phyloP scores from a whole-genome alignment of 2,113 vertebrate genomes.

The Aspidoscelis tigris region DNA sequence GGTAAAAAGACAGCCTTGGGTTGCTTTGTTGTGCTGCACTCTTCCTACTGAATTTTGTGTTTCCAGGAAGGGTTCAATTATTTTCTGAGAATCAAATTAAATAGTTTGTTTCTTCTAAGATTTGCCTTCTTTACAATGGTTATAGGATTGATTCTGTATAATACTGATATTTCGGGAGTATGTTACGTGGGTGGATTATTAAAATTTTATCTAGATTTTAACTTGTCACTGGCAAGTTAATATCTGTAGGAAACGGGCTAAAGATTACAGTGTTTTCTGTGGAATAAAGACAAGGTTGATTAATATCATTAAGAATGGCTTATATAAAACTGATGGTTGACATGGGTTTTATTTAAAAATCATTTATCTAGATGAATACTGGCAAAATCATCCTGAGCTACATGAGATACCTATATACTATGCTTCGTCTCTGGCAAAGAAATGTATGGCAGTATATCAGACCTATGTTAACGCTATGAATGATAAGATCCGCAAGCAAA shows the following conservation, averaged over 20 bases:
- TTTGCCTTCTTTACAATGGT: neutral
- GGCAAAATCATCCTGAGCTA: conserved; percentile 98
- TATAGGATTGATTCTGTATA: neutral
- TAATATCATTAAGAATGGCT: neutral
- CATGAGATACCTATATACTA: conserved; percentile 99
- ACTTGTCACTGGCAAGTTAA: neutral
- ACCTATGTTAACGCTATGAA: conserved; percentile 99
- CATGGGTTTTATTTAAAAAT: neutral
- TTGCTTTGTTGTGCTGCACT: no score
- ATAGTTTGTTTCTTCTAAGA: neutral
- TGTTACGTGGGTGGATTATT: neutral
- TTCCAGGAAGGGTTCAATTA: neutral
- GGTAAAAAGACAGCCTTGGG: no score
- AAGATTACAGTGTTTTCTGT: neutral
- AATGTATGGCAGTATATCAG: conserved; percentile 99
- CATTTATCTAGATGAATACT: conserved; percentile 89
- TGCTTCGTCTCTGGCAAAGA: conserved; percentile 95
- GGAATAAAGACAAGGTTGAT: neutral
- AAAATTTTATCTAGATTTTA: neutral
- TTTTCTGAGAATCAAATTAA: neutral
- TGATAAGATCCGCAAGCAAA: conserved; percentile 98
- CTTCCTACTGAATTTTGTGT: no score
- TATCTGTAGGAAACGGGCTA: neutral
- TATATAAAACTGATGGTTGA: neutral
- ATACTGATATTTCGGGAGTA: neutral